phyloP scores from a whole-genome alignment of 2,113 vertebrate species.

The Riparia riparia region DNA sequence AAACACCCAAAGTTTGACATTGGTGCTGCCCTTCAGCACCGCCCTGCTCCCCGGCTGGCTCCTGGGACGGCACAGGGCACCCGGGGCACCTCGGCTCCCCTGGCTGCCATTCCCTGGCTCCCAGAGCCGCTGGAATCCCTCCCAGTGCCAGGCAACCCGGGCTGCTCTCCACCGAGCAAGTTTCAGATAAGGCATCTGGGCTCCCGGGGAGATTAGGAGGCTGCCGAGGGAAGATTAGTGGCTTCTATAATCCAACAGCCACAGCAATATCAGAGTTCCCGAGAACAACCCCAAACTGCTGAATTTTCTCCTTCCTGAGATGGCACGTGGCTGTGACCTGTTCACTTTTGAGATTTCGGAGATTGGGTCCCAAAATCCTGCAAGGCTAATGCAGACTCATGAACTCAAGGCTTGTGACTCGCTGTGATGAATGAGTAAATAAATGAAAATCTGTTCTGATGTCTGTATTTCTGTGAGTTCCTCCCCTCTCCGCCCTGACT shows the following conservation, averaged over 20 bases:
- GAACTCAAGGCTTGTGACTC: not conserved
- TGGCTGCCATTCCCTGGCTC: rapidly evolving
- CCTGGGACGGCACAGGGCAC: not conserved
- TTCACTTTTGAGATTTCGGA: not conserved
- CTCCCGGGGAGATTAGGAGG: not conserved
- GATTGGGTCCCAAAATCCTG: not conserved
- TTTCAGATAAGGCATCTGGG: not conserved
- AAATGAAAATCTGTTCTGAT: slow-evolving; percentile 29
- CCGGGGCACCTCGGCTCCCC: not conserved
- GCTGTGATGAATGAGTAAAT: not conserved
- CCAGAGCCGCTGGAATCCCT: not conserved
- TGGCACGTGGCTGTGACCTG: not conserved
- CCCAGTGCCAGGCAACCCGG: rapidly evolving
- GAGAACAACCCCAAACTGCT: not conserved
- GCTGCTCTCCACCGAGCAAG: not conserved
- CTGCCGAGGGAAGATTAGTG: not conserved
- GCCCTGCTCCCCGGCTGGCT: not conserved
- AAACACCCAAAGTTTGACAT: rapidly evolving
- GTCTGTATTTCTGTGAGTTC: slow-evolving; percentile 38
- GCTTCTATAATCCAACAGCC: not conserved
- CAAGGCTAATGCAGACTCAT: not conserved
- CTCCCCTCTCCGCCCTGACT: slow-evolving; percentile 30
- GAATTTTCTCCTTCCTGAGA: not conserved
- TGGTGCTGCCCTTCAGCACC: rapidly evolving
- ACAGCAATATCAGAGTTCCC: not conserved